Evolutionary conservation across 2,797 vertebrate genomes (phyloP).

Genomic region (Esox lucius): DNA sequence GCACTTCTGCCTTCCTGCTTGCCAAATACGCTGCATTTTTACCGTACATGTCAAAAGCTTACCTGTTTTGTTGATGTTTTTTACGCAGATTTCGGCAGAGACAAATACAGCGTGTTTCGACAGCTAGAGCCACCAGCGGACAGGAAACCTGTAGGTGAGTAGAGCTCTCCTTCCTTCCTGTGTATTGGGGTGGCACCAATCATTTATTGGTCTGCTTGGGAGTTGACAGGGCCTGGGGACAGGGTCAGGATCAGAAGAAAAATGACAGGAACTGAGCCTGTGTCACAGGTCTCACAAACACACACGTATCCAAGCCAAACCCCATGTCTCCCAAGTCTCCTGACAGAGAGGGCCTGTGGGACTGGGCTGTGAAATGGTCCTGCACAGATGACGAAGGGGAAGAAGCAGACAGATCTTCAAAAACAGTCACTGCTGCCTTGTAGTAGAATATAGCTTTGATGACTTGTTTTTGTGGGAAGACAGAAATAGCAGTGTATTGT

Average conservation of each 20-base stretch:
- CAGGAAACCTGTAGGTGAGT: slow-evolving; percentile 87
- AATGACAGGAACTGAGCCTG: too few relatives aligned
- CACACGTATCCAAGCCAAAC: neutral
- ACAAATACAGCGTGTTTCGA: slow-evolving; percentile 97
- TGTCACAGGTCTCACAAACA: neutral
- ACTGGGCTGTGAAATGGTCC: slow-evolving; percentile 38
- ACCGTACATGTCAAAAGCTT: neutral
- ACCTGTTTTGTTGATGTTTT: slow-evolving; percentile 30
- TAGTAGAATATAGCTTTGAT: slow-evolving; percentile 6
- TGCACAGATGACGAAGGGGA: slow-evolving; percentile 18
- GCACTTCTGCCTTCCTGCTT: neutral
- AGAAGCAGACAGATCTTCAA: slow-evolving; percentile 9
- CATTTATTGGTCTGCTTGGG: too few relatives aligned
- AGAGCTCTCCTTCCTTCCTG: slow-evolving; percentile 20
- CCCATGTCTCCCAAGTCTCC: neutral
- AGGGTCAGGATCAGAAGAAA: neutral
- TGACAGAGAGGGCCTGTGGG: slow-evolving; percentile 6
- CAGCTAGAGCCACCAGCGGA: slow-evolving; percentile 86
- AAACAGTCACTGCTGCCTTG: slow-evolving; percentile 6
- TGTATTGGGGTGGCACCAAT: too few relatives aligned
- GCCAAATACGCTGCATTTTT: neutral
- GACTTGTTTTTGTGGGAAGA: neutral
- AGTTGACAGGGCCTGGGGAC: neutral
- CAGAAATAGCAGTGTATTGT: neutral
- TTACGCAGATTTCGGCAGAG: slow-evolving; percentile 83